Percentiles rank a stretch among this genome's conserved stretches.
phyloP scores from a whole-genome alignment of 2,888 invertebrate genomes.

The Lasioglossum figueresi region DNA sequence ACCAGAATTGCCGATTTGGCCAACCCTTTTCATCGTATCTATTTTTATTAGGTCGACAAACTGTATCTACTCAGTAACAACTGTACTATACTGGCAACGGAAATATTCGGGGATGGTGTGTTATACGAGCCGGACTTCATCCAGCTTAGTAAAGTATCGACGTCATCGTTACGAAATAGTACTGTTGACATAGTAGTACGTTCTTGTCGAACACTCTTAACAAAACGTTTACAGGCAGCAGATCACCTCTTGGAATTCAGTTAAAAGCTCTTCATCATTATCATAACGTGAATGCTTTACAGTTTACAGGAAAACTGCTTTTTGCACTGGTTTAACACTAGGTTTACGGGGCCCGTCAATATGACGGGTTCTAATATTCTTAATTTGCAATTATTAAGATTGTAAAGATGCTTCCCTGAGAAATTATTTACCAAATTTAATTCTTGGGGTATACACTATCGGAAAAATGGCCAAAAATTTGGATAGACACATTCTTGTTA shows the following conservation, averaged over 20 bases:
- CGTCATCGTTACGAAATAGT: conserved; percentile 15
- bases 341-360: too few relatives aligned
- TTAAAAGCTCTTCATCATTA: background rate
- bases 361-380: too few relatives aligned
- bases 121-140: conserved; percentile 77
- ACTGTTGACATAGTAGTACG: background rate
- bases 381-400: too few relatives aligned
- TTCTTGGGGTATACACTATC: too few relatives aligned
- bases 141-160: conserved; percentile 63
- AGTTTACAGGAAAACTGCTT: background rate
- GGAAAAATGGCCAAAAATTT: too few relatives aligned
- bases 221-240: background rate
- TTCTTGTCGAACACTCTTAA: background rate
- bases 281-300: background rate
- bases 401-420: too few relatives aligned
- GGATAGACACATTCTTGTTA: too few relatives aligned
- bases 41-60: conserved; percentile 79
- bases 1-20: background rate
- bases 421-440: too few relatives aligned
- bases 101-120: conserved; percentile 84
- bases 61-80: conserved; percentile 83
- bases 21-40: background rate
- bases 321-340: background rate
- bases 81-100: conserved; percentile 79
- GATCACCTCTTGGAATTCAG: background rate